Evolutionary conservation across 2,888 invertebrate genomes (phyloP).

Genomic region (Eupithecia inturbata): DNA sequence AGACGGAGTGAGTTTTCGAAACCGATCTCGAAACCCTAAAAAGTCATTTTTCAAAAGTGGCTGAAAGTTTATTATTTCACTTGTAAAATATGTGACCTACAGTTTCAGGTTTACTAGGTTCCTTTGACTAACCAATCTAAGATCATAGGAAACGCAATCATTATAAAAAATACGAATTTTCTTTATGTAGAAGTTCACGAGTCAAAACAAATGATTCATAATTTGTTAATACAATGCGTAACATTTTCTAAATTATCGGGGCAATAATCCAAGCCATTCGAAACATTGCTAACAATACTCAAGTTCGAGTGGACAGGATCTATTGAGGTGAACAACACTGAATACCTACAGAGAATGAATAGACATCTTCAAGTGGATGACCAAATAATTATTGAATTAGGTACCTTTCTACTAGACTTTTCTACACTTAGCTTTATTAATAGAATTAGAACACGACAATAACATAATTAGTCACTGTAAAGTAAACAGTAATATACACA

Average conservation of each 20-base stretch:
- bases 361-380: constrained; percentile 37
- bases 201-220: constrained; percentile 1
- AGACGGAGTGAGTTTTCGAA: too few species aligned
- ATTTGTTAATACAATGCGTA: neutral
- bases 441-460: constrained; percentile 23
- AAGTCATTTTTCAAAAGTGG: too few species aligned
- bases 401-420: constrained; percentile 28
- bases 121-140: too few species aligned
- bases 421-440: constrained; percentile 29
- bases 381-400: constrained; percentile 27
- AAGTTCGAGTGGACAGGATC: constrained; percentile 20
- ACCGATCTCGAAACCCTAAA: too few species aligned
- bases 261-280: constrained; percentile 5
- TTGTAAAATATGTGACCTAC: too few species aligned
- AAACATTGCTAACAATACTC: constrained; percentile 17
- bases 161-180: too few species aligned
- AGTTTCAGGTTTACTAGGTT: too few species aligned
- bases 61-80: too few species aligned
- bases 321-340: constrained; percentile 38
- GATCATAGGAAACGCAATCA: too few species aligned
- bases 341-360: constrained; percentile 29
- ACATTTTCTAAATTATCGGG: constrained; percentile 3
- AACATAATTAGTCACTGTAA: constrained; percentile 31
- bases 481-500: constrained; percentile 4
- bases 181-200: neutral